phyloP scores from a whole-genome alignment of 2,113 vertebrate genomes.

The Oryzias javanicus region DNA sequence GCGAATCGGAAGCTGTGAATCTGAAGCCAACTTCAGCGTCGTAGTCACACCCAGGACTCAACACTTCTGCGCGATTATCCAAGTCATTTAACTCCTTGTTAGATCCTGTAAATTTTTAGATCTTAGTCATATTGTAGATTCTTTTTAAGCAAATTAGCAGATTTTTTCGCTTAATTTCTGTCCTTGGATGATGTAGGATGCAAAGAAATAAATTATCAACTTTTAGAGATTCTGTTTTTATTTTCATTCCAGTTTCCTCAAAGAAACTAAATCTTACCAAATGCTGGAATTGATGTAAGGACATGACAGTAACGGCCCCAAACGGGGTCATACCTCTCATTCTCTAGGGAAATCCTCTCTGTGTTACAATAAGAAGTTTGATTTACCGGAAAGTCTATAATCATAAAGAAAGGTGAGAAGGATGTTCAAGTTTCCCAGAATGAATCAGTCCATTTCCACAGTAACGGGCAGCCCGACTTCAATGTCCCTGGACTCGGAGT shows the following conservation, averaged over 20 bases:
- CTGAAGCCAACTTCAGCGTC: too few relatives aligned
- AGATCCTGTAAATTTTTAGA: too few relatives aligned
- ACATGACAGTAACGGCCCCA: not conserved
- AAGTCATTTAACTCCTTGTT: too few relatives aligned
- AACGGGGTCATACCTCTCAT: too few relatives aligned
- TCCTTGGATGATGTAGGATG: not conserved
- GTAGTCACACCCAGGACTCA: too few relatives aligned
- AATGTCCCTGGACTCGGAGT: slow-evolving; percentile 82
- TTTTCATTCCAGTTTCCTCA: slow-evolving; percentile 39
- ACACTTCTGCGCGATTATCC: too few relatives aligned
- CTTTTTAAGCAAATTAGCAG: too few relatives aligned
- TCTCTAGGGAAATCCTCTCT: slow-evolving; percentile 1
- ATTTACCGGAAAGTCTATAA: not conserved
- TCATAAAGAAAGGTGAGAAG: not conserved
- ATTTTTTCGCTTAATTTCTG: too few relatives aligned
- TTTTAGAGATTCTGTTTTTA: slow-evolving; percentile 2
- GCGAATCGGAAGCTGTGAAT: too few relatives aligned
- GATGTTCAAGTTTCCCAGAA: not conserved
- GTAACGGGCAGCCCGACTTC: slow-evolving; percentile 74
- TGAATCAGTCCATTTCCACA: slow-evolving; percentile 74
- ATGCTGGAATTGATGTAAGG: not conserved
- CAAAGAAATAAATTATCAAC: not conserved
- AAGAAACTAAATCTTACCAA: slow-evolving; percentile 8
- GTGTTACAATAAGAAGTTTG: not conserved
- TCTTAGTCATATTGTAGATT: too few relatives aligned